phyloP scores from a whole-genome alignment of 2,113 vertebrate genomes.

The Saimiri boliviensis region DNA sequence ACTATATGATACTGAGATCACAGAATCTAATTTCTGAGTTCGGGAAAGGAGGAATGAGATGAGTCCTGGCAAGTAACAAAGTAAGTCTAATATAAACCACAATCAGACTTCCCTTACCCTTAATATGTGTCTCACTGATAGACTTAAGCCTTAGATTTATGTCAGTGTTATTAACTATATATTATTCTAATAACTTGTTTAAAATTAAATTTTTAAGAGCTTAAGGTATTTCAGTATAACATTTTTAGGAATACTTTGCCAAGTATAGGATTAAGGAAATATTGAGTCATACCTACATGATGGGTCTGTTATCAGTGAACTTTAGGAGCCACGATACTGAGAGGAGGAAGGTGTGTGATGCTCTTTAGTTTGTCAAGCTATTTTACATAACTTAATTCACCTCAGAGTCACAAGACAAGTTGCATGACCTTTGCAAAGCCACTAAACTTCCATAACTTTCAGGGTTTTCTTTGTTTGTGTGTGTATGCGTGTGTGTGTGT shows the following conservation, averaged over 20 bases:
- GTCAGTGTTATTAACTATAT: neutral
- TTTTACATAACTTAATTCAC: neutral
- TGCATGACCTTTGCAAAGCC: neutral
- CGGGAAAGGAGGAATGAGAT: neutral
- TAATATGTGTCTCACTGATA: no score
- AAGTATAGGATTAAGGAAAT: neutral
- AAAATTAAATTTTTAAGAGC: neutral
- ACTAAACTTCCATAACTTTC: neutral
- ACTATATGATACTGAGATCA: neutral
- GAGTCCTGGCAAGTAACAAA: accelerated
- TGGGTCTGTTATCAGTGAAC: neutral
- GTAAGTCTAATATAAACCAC: neutral
- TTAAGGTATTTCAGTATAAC: neutral
- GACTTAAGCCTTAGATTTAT: neutral
- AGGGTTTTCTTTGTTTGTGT: neutral
- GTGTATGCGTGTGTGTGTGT: neutral
- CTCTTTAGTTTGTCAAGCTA: neutral
- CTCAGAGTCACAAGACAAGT: neutral
- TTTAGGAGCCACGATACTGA: neutral
- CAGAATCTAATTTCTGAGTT: neutral
- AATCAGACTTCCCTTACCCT: neutral
- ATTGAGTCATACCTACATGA: neutral
- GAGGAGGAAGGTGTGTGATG: accelerated
- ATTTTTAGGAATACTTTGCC: neutral
- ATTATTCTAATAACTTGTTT: neutral